Conservation (phyloP, 2,113 vertebrate genomes). For the Mobula hypostoma region DNA sequence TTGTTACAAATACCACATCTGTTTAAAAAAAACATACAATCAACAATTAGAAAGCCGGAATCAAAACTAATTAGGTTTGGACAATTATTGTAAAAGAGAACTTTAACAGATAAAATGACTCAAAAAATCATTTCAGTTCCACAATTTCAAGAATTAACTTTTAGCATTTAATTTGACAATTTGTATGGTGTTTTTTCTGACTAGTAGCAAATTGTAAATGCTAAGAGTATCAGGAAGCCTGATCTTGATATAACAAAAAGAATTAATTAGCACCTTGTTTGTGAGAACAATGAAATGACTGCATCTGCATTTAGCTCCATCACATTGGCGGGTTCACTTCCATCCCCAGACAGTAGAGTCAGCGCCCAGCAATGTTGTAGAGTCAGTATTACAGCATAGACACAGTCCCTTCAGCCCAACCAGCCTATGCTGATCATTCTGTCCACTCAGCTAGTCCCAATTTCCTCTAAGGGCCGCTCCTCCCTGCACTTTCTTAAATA, state of each 20-base stretch:
- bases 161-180: background rate
- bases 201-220: background rate
- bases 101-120: background rate
- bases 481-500: too few relatives aligned
- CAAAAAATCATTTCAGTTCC: background rate
- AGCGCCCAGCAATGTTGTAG: background rate
- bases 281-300: background rate
- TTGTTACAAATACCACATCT: background rate
- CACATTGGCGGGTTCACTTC: background rate
- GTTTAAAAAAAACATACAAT: background rate
- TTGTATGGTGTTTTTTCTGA: background rate
- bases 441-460: too few relatives aligned
- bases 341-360: background rate
- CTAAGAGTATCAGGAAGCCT: background rate
- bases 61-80: background rate
- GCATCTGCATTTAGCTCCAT: background rate
- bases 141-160: background rate
- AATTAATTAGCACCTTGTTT: background rate
- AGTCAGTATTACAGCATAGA: too few relatives aligned
- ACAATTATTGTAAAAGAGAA: background rate
- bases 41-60: slow-evolving; percentile 4
- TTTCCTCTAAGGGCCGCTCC: too few relatives aligned
- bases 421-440: too few relatives aligned
- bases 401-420: too few relatives aligned
- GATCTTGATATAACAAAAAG: background rate